phyloP scores from a whole-genome alignment of 1,140 invertebrate species.

The Macrotrachela quadricornifera region DNA sequence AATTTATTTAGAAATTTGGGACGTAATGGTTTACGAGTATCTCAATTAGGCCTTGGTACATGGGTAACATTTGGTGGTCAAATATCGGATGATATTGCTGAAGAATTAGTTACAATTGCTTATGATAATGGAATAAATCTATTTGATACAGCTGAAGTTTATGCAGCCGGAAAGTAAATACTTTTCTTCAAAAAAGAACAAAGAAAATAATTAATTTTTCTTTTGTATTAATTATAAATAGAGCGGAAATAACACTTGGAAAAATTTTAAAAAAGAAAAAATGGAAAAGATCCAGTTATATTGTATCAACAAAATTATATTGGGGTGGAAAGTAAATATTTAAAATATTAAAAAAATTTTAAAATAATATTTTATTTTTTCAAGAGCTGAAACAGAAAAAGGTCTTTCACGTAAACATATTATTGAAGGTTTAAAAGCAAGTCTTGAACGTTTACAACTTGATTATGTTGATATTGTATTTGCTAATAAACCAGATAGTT shows the following conservation, averaged over 20 bases:
- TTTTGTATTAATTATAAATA: background rate
- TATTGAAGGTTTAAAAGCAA: conserved; percentile 59
- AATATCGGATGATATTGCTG: conserved; percentile 57
- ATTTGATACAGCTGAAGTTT: conserved; percentile 81
- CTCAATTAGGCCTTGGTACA: conserved; percentile 64
- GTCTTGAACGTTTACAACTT: conserved; percentile 62
- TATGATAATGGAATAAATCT: conserved; percentile 85
- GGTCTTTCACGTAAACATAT: conserved; percentile 83
- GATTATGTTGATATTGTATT: conserved; percentile 87
- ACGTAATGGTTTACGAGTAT: conserved; percentile 69
- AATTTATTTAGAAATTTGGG: conserved; percentile 48
- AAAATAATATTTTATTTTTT: no score
- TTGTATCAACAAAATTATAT: conserved; percentile 82
- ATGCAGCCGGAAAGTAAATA: conserved; percentile 48
- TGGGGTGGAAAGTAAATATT: conserved; percentile 72
- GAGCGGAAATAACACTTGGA: conserved; percentile 68
- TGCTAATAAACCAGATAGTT: conserved; percentile 76
- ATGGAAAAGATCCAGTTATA: conserved; percentile 67
- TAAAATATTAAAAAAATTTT: background rate
- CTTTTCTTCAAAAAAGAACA: background rate
- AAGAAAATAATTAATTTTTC: conserved; percentile 7
- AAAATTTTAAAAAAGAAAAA: conserved; percentile 64
- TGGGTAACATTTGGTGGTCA: conserved; percentile 63
- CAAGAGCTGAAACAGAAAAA: conserved; percentile 63
- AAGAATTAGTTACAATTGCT: conserved; percentile 71